Percentiles rank a stretch among this genome's conserved stretches.
Evolutionary conservation across 2,888 invertebrate species (phyloP).

Genomic region (Nomada flava): DNA sequence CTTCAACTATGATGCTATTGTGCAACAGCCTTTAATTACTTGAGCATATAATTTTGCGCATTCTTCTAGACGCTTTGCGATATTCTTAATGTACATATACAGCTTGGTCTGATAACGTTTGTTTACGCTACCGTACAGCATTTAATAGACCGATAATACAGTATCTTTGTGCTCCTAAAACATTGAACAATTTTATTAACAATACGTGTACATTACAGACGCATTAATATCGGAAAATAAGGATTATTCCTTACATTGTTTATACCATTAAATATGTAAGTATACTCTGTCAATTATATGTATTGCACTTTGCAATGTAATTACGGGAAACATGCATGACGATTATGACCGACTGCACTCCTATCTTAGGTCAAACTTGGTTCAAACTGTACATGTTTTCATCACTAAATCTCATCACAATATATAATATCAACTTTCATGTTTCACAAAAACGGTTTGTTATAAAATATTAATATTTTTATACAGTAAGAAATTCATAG

Average conservation of each 20-base stretch:
- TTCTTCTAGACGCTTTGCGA: slow-evolving; percentile 22
- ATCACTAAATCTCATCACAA: neutral
- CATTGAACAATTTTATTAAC: slow-evolving; percentile 5
- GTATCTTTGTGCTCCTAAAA: slow-evolving; percentile 26
- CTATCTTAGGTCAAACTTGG: neutral
- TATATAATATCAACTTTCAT: neutral
- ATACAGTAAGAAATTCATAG: neutral
- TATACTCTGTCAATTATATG: neutral
- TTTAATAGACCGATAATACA: neutral
- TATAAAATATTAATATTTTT: slow-evolving; percentile 3
- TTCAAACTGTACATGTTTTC: neutral
- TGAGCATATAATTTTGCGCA: slow-evolving; percentile 36
- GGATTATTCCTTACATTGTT: neutral
- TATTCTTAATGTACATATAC: slow-evolving; percentile 13
- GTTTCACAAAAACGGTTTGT: neutral
- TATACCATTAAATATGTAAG: slow-evolving; percentile 3
- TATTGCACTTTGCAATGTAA: neutral
- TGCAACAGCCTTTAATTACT: slow-evolving; percentile 36
- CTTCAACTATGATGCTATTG: slow-evolving; percentile 29
- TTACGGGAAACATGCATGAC: neutral
- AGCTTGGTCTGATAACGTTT: slow-evolving; percentile 18
- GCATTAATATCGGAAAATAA: neutral
- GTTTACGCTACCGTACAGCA: slow-evolving; percentile 23
- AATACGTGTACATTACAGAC: neutral
- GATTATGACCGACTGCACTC: slow-evolving; percentile 2